Conservation (phyloP, 1,140 invertebrate genomes). For the Drosophila yakuba region DNA sequence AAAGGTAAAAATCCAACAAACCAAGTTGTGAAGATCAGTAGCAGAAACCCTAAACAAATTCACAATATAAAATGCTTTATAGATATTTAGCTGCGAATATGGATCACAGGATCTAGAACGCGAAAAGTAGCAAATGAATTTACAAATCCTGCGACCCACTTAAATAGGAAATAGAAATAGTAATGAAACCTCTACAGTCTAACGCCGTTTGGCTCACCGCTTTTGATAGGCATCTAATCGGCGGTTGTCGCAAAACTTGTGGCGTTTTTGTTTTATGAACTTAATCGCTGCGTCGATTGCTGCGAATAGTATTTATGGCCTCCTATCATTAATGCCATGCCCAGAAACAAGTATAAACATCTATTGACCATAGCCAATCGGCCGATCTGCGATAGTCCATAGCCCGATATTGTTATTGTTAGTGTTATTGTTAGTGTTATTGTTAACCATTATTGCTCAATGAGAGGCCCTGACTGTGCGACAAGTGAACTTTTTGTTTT, state of each 20-base stretch:
- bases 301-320: slow-evolving; percentile 54
- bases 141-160: not conserved
- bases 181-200: not conserved
- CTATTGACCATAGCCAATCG: slow-evolving; percentile 36
- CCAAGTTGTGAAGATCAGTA: no score
- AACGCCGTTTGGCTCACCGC: not conserved
- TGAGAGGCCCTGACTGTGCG: slow-evolving; percentile 18
- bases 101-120: no score
- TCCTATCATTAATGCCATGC: slow-evolving; percentile 48
- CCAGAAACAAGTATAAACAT: slow-evolving; percentile 53
- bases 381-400: slow-evolving; percentile 11
- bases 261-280: slow-evolving; percentile 61
- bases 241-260: slow-evolving; percentile 11
- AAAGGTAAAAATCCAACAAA: no score
- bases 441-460: slow-evolving; percentile 17
- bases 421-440: slow-evolving; percentile 39
- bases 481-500: slow-evolving; percentile 45
- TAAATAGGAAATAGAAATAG: not conserved
- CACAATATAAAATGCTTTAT: no score
- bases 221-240: slow-evolving; percentile 28
- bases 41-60: no score
- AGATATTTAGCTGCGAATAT: no score
- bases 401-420: slow-evolving; percentile 19
- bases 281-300: slow-evolving; percentile 61
- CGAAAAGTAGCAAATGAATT: no score